Conservation (phyloP, 2,113 vertebrate species). For the Chauna torquata region DNA sequence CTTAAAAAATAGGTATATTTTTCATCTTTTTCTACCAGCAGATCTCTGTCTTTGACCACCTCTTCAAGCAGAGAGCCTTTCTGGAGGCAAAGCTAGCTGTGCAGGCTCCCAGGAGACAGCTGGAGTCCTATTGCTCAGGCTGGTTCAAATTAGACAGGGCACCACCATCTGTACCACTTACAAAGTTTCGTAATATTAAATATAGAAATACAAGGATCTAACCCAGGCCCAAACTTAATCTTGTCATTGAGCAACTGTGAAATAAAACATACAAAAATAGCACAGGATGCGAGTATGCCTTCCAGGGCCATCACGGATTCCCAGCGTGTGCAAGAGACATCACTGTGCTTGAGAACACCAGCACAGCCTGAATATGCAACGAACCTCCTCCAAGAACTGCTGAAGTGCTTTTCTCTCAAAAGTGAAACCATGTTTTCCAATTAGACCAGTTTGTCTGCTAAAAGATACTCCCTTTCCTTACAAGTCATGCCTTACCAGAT, state of each 20-base stretch:
- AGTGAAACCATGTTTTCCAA: not conserved
- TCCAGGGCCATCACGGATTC: not conserved
- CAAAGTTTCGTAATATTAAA: not conserved
- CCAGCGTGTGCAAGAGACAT: not conserved
- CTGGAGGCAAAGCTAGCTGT: not conserved
- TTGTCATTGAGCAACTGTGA: not conserved
- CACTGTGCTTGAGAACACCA: not conserved
- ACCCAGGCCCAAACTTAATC: not conserved
- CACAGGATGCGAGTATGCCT: not conserved
- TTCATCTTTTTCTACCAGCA: not conserved
- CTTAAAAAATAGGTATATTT: not conserved
- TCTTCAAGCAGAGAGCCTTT: not conserved
- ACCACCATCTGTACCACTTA: not conserved
- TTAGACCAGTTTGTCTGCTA: not conserved
- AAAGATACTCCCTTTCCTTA: not conserved
- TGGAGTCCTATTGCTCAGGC: not conserved
- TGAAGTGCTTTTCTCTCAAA: not conserved
- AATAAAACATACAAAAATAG: conserved; percentile 1
- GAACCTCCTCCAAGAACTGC: not conserved
- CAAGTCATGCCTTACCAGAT: not conserved
- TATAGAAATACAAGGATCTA: not conserved
- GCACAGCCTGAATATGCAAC: fast-evolving
- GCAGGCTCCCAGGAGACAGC: not conserved
- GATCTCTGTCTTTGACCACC: not conserved
- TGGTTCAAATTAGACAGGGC: conserved; percentile 10